Evolutionary conservation across 2,113 vertebrate genomes (phyloP).

Genomic region (Microtus oregoni): DNA sequence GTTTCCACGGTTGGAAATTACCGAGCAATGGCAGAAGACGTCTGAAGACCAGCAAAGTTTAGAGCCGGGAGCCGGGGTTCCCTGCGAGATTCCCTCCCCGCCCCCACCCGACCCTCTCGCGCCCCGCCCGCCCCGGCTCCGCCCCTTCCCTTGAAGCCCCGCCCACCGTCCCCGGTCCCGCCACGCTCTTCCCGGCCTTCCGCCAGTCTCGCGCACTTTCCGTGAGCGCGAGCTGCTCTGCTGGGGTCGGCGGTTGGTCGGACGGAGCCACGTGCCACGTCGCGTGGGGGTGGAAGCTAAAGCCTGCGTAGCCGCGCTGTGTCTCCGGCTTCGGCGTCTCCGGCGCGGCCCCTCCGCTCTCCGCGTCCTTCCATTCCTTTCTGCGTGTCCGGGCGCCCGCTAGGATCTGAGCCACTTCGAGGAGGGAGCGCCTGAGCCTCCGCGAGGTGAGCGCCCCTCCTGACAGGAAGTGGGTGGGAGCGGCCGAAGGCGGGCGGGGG

Average conservation of each 20-base stretch:
- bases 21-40: too few relatives aligned
- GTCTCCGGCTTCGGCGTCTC: not conserved
- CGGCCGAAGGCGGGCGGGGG: constrained; percentile 55
- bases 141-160: not conserved
- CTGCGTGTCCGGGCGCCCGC: accelerated
- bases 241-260: constrained; percentile 57
- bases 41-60: accelerated
- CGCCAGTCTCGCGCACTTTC: constrained; percentile 69
- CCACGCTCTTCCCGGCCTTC: not conserved
- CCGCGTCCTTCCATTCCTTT: accelerated
- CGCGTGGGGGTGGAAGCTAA: not conserved
- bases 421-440: accelerated
- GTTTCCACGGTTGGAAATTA: not conserved
- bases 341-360: accelerated
- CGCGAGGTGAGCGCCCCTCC: not conserved
- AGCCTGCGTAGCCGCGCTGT: accelerated
- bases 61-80: accelerated
- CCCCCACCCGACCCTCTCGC: not conserved
- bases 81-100: too few relatives aligned
- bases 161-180: too few relatives aligned
- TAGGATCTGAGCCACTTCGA: accelerated
- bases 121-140: not conserved
- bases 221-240: constrained; percentile 57
- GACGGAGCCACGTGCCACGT: constrained; percentile 50
- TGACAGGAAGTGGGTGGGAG: not conserved